These are phyloP conservation scores for Campoplex nolae DNA, from an alignment of 2,888 invertebrate genomes.

Conservation along the genomic window DNA sequence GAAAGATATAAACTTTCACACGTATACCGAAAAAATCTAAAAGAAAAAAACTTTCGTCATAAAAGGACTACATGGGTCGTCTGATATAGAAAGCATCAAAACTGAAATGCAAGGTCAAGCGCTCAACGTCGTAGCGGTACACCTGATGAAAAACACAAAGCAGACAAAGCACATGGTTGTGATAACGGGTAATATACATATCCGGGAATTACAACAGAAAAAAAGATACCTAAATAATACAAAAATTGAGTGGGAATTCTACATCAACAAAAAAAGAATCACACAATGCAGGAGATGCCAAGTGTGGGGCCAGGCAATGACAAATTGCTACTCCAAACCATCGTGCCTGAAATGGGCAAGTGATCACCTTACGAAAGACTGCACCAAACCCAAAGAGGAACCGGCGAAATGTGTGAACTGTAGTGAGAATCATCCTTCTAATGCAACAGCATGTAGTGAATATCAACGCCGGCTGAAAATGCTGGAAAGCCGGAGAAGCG, in stretches of 20 bases:
- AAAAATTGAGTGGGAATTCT: constrained; percentile 73
- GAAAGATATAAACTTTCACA: constrained; percentile 45
- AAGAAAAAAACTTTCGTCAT: constrained; percentile 65
- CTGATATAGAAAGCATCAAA: constrained; percentile 41
- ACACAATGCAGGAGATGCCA: constrained; percentile 75
- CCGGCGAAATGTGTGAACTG: constrained; percentile 73
- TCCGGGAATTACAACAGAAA: constrained; percentile 63
- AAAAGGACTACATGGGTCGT: constrained; percentile 60
- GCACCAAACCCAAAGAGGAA: constrained; percentile 67
- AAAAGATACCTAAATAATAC: constrained; percentile 64
- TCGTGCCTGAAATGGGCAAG: constrained; percentile 70
- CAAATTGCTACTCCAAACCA: constrained; percentile 64
- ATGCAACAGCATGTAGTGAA: constrained; percentile 68
- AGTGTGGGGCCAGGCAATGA: constrained; percentile 72
- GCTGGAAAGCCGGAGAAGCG: constrained; percentile 40
- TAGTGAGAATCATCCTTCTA: constrained; percentile 70
- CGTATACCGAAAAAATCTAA: constrained; percentile 52
- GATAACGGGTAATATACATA: constrained; percentile 54
- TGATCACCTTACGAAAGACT: constrained; percentile 70
- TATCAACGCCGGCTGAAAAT: constrained; percentile 50
- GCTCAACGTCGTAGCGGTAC: background rate
- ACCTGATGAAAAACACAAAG: constrained; percentile 68
- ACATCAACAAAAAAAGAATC: constrained; percentile 66
- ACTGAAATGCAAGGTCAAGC: constrained; percentile 48
- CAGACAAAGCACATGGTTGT: constrained; percentile 60